Base-by-base conservation (phyloP, 53 echinoderm and acorn worm genomes). In the Antedon mediterranea region DNA sequence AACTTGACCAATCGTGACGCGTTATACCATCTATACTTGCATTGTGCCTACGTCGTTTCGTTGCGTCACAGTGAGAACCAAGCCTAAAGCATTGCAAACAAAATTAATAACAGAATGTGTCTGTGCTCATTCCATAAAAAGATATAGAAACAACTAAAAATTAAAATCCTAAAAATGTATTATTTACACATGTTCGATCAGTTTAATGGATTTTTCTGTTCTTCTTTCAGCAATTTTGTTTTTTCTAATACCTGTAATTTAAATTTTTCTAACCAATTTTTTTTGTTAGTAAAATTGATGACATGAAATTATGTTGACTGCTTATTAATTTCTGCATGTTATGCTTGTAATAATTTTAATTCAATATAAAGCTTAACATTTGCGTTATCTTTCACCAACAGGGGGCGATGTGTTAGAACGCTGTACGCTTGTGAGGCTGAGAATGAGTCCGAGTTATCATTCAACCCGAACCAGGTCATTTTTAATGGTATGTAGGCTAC, bases 381-480 rank as follows among this genome's bases (percentile, higher is more conserved):
- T 43, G 27, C 14, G 34, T 71, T 86, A 31, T 87, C 31, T 43
- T 28, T 75, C 29, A 71, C 70, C 79, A 71, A 74, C 85, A 94
- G 95, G 87, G 95, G 91, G 43, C 89, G 91, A 71, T 94, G 95
- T 89, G 95, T 94, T 77, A 78, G 95, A 82, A 91, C 95, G 72
- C 74, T 94, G 85, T 94, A 94, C 82, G 95, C 95, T 70, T 94
- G 95, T 75, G 91, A 91, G 34, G 95, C 95, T 33, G 95, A 94
- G 87, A 94, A 94, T 80, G 95, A 94, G 57, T 91, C 95, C 5
- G 95, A 94, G 76, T 79, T 94, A 71, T 94, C 95, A 11, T 94
- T 94, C 78, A 81, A 89, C 81, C 91, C 95, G 14, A 94, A 94
- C 78, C 89, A 94, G 87, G 91, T 94, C 86, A 94, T 94, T 75